These are phyloP conservation scores for Epirrhoe alternata DNA, from an alignment of 2,888 invertebrate genomes.

Conservation along the genomic window DNA sequence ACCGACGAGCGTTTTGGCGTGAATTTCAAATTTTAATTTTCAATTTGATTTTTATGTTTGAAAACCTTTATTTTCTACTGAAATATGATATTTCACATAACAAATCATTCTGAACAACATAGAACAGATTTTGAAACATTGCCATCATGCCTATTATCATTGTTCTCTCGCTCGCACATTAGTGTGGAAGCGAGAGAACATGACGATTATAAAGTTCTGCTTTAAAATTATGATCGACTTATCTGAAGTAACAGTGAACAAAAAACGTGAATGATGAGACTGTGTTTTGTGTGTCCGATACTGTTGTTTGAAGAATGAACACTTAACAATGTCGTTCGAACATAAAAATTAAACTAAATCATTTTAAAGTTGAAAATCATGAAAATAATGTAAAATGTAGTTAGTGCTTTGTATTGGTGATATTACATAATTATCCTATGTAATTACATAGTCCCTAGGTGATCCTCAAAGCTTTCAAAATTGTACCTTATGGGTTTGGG, in stretches of 20 bases:
- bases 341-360: not conserved
- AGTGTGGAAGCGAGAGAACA: too few species aligned
- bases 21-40: too few species aligned
- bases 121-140: too few species aligned
- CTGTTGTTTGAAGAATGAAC: conserved; percentile 45
- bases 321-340: conserved; percentile 33
- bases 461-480: conserved; percentile 11
- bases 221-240: not conserved
- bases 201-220: too few species aligned
- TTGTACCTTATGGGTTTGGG: conserved; percentile 8
- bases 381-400: conserved; percentile 31
- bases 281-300: conserved; percentile 77
- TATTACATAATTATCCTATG: conserved; percentile 10
- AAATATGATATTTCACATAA: too few species aligned
- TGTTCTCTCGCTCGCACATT: too few species aligned
- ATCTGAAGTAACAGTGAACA: conserved; percentile 51
- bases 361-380: not conserved
- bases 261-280: conserved; percentile 55
- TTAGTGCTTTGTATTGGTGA: conserved; percentile 37
- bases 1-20: too few species aligned
- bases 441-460: conserved; percentile 6
- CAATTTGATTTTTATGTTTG: too few species aligned
- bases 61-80: too few species aligned
- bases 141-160: too few species aligned
- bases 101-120: too few species aligned